Percentiles rank a stretch among this genome's conserved stretches.
phyloP scores from a whole-genome alignment of 2,797 vertebrate genomes.

The Stomatorhinus walkeri region DNA sequence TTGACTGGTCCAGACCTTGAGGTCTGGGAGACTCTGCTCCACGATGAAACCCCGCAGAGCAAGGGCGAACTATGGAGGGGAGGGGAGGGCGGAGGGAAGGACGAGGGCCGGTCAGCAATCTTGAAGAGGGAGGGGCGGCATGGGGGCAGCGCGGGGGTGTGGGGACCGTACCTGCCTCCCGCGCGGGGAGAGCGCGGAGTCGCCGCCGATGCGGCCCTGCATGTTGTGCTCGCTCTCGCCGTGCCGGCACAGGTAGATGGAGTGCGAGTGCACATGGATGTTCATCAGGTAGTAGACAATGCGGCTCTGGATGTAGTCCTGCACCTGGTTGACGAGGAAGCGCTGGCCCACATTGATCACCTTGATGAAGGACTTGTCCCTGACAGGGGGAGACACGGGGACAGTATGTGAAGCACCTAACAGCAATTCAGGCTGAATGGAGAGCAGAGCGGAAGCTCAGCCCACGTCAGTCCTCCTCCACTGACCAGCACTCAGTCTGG shows the following conservation, averaged over 20 bases:
- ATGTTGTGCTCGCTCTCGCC: constrained; percentile 86
- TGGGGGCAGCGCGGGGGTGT: neutral
- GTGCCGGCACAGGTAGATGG: constrained; percentile 93
- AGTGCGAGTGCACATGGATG: constrained; percentile 89
- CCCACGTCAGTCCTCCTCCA: neutral
- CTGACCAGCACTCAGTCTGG: neutral
- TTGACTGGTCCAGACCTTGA: constrained; percentile 97
- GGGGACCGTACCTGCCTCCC: constrained; percentile 75
- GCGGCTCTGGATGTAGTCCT: constrained; percentile 97
- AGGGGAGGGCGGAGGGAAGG: neutral
- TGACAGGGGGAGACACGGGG: constrained; percentile 35
- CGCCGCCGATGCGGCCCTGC: constrained; percentile 80
- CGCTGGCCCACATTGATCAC: constrained; percentile 91
- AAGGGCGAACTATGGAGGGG: constrained; percentile 62
- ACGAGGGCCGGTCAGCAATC: neutral
- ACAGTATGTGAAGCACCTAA: neutral
- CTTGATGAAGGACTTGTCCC: constrained; percentile 91
- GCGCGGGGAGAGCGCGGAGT: constrained; percentile 73
- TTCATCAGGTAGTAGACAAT: constrained; percentile 99
- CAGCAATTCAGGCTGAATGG: neutral
- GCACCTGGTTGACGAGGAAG: constrained; percentile 87
- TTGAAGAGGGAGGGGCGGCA: neutral
- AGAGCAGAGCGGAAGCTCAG: neutral
- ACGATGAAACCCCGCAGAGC: constrained; percentile 72
- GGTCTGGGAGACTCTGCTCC: constrained; percentile 72